Conservation (phyloP, 2,113 vertebrate species). For the Corythaixoides concolor region DNA sequence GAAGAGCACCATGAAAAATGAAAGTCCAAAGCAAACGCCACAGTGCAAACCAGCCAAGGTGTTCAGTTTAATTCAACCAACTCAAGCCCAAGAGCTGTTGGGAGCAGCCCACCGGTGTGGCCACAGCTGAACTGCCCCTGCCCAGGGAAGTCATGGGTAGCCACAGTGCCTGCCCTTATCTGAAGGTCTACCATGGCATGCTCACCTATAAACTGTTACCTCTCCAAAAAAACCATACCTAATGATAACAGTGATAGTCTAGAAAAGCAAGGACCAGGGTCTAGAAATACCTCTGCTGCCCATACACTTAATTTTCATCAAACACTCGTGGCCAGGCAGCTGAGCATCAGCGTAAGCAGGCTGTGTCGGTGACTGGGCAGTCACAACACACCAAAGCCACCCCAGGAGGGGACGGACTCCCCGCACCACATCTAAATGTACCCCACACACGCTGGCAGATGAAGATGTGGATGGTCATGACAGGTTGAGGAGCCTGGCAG, state of each 20-base stretch:
- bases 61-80: neutral
- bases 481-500: neutral
- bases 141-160: neutral
- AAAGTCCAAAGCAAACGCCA: neutral
- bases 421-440: neutral
- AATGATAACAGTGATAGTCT: neutral
- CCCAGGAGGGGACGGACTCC: neutral
- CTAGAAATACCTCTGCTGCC: neutral
- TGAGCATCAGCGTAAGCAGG: fast-evolving
- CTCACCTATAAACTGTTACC: neutral
- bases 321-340: neutral
- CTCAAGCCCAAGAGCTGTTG: neutral
- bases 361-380: neutral
- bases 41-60: neutral
- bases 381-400: neutral
- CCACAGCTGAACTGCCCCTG: neutral
- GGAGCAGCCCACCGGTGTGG: neutral
- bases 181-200: neutral
- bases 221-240: neutral
- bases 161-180: neutral
- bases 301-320: neutral
- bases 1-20: neutral
- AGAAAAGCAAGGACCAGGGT: neutral
- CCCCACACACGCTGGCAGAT: neutral
- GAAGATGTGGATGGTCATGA: too few species aligned